phyloP scores from a whole-genome alignment of 2,797 vertebrate genomes.

The Staurois parvus region DNA sequence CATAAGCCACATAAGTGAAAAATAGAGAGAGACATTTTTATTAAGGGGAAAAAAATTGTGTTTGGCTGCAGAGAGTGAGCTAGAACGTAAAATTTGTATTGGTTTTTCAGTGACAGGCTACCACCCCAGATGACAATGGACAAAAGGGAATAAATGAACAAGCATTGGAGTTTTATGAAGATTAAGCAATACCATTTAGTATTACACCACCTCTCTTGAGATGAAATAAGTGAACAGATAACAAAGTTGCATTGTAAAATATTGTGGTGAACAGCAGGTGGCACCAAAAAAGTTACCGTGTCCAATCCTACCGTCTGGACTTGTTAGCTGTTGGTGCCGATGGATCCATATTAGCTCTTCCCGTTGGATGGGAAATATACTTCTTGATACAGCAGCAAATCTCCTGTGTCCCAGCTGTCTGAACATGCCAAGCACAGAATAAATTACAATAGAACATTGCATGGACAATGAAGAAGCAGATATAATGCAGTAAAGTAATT shows the following conservation, averaged over 20 bases:
- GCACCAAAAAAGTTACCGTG: background rate
- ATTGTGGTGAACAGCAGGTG: background rate
- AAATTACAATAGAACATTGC: no score
- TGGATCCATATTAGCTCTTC: no score
- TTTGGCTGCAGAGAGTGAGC: slow-evolving; percentile 1
- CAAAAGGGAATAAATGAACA: slow-evolving; percentile 10
- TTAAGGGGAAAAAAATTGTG: slow-evolving; percentile 36
- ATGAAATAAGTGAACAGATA: background rate
- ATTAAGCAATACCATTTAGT: slow-evolving; percentile 23
- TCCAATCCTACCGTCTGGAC: background rate
- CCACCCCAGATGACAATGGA: background rate
- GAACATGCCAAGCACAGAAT: no score
- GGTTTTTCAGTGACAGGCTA: slow-evolving; percentile 21
- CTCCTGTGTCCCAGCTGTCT: no score
- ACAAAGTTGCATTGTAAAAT: slow-evolving; percentile 1
- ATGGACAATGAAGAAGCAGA: no score
- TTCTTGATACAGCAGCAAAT: no score
- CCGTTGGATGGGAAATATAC: no score
- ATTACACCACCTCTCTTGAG: slow-evolving; percentile 6
- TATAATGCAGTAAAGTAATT: no score
- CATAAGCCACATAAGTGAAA: slow-evolving; percentile 25
- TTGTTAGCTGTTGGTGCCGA: no score
- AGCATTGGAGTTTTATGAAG: background rate
- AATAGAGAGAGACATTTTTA: slow-evolving; percentile 55
- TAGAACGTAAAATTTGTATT: slow-evolving; percentile 5